These are phyloP conservation scores for Cosmopolites sordidus DNA, from an alignment of 2,888 invertebrate genomes.

Conservation along the genomic window DNA sequence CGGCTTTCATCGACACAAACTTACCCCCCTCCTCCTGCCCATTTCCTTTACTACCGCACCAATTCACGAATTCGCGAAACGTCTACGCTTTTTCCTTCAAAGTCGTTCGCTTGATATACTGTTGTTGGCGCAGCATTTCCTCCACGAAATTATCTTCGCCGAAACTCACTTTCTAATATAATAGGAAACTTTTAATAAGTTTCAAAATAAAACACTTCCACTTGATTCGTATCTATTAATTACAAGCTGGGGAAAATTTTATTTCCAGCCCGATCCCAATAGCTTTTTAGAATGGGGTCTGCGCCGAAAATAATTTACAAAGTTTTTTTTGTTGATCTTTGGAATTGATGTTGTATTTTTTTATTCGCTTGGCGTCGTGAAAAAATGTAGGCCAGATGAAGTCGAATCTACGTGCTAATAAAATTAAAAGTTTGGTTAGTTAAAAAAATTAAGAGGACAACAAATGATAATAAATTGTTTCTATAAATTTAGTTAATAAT, in stretches of 20 bases:
- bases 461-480: too few relatives aligned
- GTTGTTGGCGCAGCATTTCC: slow-evolving; percentile 22
- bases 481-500: too few relatives aligned
- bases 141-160: slow-evolving; percentile 19
- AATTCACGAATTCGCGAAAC: slow-evolving; percentile 13
- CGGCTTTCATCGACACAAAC: too few relatives aligned
- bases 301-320: not conserved
- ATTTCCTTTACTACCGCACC: too few relatives aligned
- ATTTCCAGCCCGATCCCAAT: not conserved
- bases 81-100: slow-evolving; percentile 20
- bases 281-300: not conserved
- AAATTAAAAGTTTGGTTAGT: too few relatives aligned
- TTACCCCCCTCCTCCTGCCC: not conserved
- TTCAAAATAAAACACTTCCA: slow-evolving; percentile 21
- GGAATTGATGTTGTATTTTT: not conserved
- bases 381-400: too few relatives aligned
- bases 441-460: too few relatives aligned
- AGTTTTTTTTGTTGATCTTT: not conserved
- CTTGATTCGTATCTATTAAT: slow-evolving; percentile 26
- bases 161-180: slow-evolving; percentile 25
- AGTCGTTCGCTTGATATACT: slow-evolving; percentile 23
- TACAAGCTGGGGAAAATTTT: slow-evolving; percentile 15
- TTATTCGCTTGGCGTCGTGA: not conserved
- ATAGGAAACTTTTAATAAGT: slow-evolving; percentile 23
- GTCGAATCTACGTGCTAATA: too few relatives aligned